Evolutionary conservation across 2,888 invertebrate genomes (phyloP).

Genomic region (Leptura quadrifasciata): DNA sequence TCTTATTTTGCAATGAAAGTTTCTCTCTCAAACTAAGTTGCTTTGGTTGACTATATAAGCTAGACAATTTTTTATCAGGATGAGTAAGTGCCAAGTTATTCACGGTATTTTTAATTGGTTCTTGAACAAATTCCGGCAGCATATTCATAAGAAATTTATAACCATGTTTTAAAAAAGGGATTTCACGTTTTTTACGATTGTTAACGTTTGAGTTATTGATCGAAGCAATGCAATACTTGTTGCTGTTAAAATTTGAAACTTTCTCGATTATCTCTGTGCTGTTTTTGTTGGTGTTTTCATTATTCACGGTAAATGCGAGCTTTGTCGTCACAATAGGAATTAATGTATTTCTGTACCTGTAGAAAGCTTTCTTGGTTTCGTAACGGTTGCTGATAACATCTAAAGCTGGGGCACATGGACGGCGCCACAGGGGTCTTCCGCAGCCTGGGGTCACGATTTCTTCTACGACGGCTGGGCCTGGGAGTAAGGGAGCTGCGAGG

Average conservation of each 20-base stretch:
- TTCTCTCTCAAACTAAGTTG: conserved; percentile 46
- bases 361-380: not conserved
- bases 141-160: conserved; percentile 61
- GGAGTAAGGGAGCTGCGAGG: not conserved
- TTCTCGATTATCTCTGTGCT: not conserved
- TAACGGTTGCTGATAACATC: not conserved
- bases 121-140: conserved; percentile 60
- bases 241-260: not conserved
- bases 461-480: not conserved
- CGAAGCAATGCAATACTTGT: not conserved
- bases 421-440: not conserved
- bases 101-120: conserved; percentile 58
- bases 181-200: conserved; percentile 52
- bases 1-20: conserved; percentile 42
- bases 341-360: conserved; percentile 3
- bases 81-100: conserved; percentile 52
- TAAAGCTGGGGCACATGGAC: not conserved
- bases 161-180: conserved; percentile 55
- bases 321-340: not conserved
- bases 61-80: conserved; percentile 49
- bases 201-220: not conserved
- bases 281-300: not conserved
- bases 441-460: not conserved
- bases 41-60: conserved; percentile 43
- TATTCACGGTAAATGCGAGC: not conserved